A percentile compares a stretch with the other conserved stretches of the same genome.
phyloP scores from a whole-genome alignment of 2,113 vertebrate species.

The Nothocercus julius region DNA sequence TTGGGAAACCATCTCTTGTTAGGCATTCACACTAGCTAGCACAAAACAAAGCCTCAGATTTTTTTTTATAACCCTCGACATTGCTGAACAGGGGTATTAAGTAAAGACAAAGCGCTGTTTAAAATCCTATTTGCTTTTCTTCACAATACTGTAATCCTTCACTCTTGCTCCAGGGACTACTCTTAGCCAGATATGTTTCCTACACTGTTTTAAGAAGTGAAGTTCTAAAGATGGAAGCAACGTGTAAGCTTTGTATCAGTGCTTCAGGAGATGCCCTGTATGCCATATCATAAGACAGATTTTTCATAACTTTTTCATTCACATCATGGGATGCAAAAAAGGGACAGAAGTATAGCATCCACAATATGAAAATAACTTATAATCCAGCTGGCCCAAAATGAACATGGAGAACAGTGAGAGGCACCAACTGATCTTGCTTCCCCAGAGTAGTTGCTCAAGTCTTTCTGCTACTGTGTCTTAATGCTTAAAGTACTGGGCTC shows the following conservation, averaged over 20 bases:
- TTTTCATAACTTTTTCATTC: background rate
- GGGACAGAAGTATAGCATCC: background rate
- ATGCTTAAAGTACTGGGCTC: no score
- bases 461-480: background rate
- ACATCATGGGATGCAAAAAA: background rate
- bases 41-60: background rate
- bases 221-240: background rate
- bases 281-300: fast-evolving
- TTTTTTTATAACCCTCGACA: background rate
- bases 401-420: fast-evolving
- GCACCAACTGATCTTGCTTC: background rate
- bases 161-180: background rate
- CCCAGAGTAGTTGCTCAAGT: background rate
- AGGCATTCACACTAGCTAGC: background rate
- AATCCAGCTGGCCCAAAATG: background rate
- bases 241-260: background rate
- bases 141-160: background rate
- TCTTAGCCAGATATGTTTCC: background rate
- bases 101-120: background rate
- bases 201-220: background rate
- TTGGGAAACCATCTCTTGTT: background rate
- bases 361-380: background rate
- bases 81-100: background rate
- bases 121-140: background rate
- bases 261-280: background rate